These are phyloP conservation scores for Drosophila parthenogenetica DNA, from an alignment of 2,888 invertebrate species.

Conservation along the genomic window DNA sequence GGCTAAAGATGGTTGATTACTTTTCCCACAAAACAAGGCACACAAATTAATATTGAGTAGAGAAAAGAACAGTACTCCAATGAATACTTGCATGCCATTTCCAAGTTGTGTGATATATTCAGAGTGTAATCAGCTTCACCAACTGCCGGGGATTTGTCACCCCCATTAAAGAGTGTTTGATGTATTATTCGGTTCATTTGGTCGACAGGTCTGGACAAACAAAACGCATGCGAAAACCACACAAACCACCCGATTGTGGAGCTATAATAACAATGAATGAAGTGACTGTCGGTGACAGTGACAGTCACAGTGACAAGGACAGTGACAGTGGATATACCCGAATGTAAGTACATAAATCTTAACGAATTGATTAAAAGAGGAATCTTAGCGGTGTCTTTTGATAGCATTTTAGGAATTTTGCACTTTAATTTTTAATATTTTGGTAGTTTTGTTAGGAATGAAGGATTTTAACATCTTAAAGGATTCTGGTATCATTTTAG, in stretches of 20 bases:
- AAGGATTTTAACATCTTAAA: no score
- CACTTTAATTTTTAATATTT: neutral
- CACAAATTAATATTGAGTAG: slow-evolving; percentile 43
- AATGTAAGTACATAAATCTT: slow-evolving; percentile 54
- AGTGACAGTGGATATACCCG: slow-evolving; percentile 60
- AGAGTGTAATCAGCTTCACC: slow-evolving; percentile 83
- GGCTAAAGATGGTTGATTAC: slow-evolving; percentile 46
- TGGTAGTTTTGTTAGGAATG: no score
- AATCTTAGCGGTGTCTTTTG: neutral
- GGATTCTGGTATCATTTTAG: no score
- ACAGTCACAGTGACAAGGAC: slow-evolving; percentile 50
- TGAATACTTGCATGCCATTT: slow-evolving; percentile 5
- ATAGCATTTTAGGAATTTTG: neutral
- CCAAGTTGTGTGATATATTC: slow-evolving; percentile 25
- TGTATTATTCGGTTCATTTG: slow-evolving; percentile 86
- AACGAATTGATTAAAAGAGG: slow-evolving; percentile 3
- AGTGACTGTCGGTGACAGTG: slow-evolving; percentile 63
- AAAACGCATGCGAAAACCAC: slow-evolving; percentile 63
- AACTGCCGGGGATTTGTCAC: slow-evolving; percentile 85
- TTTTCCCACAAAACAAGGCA: slow-evolving; percentile 42
- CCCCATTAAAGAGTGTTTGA: slow-evolving; percentile 85
- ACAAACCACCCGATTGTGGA: slow-evolving; percentile 42
- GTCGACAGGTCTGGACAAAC: slow-evolving; percentile 85
- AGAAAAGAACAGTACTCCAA: slow-evolving; percentile 16
- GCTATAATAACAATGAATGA: slow-evolving; percentile 37